phyloP scores from a whole-genome alignment of 1,140 invertebrate genomes.

The Aphaenogaster rudis region DNA sequence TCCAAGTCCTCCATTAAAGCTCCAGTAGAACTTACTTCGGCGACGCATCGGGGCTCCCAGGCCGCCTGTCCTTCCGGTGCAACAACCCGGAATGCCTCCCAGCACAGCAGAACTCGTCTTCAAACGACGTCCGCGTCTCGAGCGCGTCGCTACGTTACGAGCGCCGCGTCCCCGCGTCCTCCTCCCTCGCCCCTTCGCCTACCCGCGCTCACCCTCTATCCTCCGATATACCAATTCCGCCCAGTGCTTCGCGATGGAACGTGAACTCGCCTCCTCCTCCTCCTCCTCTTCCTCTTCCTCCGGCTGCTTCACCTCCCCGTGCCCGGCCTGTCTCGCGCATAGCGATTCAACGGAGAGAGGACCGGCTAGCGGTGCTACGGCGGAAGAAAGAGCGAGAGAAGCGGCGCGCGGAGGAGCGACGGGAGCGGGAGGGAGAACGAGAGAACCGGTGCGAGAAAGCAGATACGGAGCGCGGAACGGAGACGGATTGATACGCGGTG shows the following conservation, averaged over 20 bases:
- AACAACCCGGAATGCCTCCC: conserved; percentile 68
- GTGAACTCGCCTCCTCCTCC: conserved; percentile 64
- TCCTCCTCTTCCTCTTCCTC: background rate
- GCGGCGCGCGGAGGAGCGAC: conserved; percentile 26
- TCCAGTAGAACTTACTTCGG: conserved; percentile 53
- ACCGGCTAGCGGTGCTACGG: conserved; percentile 35
- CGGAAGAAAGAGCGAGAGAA: conserved; percentile 46
- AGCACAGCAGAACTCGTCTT: conserved; percentile 59
- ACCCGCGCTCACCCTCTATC: conserved; percentile 53
- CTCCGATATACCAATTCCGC: conserved; percentile 73
- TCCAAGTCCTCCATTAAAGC: conserved; percentile 62
- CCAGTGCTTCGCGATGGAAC: conserved; percentile 72
- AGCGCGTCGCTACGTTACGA: conserved; percentile 62
- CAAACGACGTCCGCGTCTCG: conserved; percentile 65
- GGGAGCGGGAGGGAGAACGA: conserved; percentile 45
- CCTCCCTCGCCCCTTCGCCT: conserved; percentile 1
- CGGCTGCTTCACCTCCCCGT: conserved; percentile 20
- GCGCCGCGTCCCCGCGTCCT: conserved; percentile 48
- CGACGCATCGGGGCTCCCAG: conserved; percentile 50
- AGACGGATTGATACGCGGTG: conserved; percentile 59
- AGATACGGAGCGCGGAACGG: conserved; percentile 60
- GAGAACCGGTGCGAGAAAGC: conserved; percentile 64
- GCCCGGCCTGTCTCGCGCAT: conserved; percentile 58
- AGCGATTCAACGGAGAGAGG: conserved; percentile 53
- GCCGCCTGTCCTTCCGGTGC: conserved; percentile 70